phyloP scores from a whole-genome alignment of 2,113 vertebrate species.

The Platysteira castanea region DNA sequence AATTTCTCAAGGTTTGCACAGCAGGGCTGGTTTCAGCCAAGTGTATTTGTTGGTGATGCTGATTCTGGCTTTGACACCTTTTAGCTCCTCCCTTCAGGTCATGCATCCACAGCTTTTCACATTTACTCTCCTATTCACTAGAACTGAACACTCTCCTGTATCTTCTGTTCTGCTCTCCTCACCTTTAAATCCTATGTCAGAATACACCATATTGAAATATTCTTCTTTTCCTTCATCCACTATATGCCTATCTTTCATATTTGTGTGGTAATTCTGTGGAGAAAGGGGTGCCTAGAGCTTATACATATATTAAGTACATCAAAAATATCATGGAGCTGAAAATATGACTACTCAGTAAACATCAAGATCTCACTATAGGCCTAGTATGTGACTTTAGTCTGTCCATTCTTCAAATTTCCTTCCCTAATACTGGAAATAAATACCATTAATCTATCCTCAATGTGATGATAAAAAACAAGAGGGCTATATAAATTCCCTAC shows the following conservation, averaged over 20 bases:
- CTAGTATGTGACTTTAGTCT: neutral
- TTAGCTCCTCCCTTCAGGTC: neutral
- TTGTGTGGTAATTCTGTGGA: neutral
- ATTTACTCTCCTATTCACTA: neutral
- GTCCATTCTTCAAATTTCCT: neutral
- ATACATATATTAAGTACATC: neutral
- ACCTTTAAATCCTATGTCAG: neutral
- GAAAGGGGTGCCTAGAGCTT: neutral
- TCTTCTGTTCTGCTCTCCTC: neutral
- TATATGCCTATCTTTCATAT: neutral
- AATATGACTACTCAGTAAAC: neutral
- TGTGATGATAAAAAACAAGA: neutral
- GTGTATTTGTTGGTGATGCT: neutral
- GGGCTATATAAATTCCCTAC: neutral
- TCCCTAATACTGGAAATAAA: neutral
- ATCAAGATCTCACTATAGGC: neutral
- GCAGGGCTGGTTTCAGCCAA: neutral
- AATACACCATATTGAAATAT: neutral
- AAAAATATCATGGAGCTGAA: neutral
- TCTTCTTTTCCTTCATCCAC: neutral
- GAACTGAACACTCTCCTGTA: neutral
- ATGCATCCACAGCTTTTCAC: neutral
- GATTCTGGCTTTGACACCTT: neutral
- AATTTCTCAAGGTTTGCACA: neutral
- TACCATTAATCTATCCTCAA: neutral